A percentile compares a stretch with the other conserved stretches of the same genome.
Conservation (phyloP, 2,888 invertebrate genomes). For the Pristionchus exspectatus region DNA sequence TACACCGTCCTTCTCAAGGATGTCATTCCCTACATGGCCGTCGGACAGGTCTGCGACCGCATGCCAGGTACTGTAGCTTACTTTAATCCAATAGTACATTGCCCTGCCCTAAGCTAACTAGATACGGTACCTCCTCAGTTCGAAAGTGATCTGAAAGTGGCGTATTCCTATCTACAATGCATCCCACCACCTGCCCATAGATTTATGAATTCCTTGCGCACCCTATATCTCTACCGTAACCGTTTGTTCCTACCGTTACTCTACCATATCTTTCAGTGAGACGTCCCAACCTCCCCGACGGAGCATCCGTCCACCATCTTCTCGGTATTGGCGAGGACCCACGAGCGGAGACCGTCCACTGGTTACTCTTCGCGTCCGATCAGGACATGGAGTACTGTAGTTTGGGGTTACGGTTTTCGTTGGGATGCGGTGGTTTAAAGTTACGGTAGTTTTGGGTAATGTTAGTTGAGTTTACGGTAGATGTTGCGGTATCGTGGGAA, state of each 20-base stretch:
- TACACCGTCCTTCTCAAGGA: constrained; percentile 11
- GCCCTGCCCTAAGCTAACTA: too few species aligned
- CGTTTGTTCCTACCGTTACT: too few species aligned
- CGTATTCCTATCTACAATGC: too few species aligned
- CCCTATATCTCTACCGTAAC: not conserved
- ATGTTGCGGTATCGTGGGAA: too few species aligned
- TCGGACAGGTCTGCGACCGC: constrained; percentile 37
- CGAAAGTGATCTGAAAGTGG: too few species aligned
- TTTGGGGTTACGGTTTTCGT: not conserved
- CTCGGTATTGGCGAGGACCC: constrained; percentile 6
- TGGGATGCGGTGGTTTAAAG: not conserved
- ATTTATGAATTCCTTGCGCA: not conserved
- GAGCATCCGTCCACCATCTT: constrained; percentile 25
- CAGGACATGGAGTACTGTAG: constrained; percentile 33
- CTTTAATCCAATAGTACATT: too few species aligned
- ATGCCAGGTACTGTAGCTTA: constrained; percentile 28
- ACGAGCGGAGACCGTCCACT: constrained; percentile 34
- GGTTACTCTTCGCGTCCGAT: constrained; percentile 16
- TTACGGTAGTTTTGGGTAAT: too few species aligned
- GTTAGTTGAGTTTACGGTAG: too few species aligned
- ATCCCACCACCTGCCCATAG: too few species aligned
- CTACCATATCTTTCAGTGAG: not conserved
- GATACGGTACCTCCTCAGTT: too few species aligned
- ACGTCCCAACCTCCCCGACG: constrained; percentile 40
- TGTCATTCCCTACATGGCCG: constrained; percentile 41